These are phyloP conservation scores for Apostichopus californicus DNA, from an alignment of 35 echinoderm and acorn worm species.

Conservation along the genomic window DNA sequence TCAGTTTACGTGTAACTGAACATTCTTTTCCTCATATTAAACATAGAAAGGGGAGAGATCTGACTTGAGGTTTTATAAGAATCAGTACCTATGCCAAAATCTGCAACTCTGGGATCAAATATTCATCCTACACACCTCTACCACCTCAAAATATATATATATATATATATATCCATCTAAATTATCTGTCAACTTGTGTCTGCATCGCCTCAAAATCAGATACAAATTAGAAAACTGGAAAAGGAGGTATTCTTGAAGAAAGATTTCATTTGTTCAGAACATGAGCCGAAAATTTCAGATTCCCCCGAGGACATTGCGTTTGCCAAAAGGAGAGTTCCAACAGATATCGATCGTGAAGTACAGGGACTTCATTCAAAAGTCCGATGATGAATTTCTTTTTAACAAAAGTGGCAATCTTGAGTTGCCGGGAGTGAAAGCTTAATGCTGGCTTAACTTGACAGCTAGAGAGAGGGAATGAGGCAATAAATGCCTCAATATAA, in stretches of 20 bases:
- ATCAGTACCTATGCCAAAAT: no score
- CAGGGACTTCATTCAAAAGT: not conserved
- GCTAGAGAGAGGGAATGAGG: not conserved
- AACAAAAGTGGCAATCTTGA: not conserved
- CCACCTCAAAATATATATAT: no score
- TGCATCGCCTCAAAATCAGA: not conserved
- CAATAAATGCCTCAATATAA: not conserved
- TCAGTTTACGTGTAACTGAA: no score
- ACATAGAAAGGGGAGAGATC: no score
- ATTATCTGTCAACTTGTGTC: no score
- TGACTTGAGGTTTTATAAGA: no score
- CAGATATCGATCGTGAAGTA: not conserved
- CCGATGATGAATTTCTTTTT: not conserved
- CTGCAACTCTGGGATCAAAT: no score
- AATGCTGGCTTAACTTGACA: not conserved
- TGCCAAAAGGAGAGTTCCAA: not conserved
- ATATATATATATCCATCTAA: no score
- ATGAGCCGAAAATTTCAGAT: not conserved
- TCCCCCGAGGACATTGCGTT: not conserved
- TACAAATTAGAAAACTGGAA: not conserved
- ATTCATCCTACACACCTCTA: no score
- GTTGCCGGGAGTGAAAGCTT: not conserved
- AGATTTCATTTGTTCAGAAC: not conserved
- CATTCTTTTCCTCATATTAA: no score
- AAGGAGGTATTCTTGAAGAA: not conserved